Conservation (phyloP, 2,113 vertebrate species). For the Ictalurus punctatus region DNA sequence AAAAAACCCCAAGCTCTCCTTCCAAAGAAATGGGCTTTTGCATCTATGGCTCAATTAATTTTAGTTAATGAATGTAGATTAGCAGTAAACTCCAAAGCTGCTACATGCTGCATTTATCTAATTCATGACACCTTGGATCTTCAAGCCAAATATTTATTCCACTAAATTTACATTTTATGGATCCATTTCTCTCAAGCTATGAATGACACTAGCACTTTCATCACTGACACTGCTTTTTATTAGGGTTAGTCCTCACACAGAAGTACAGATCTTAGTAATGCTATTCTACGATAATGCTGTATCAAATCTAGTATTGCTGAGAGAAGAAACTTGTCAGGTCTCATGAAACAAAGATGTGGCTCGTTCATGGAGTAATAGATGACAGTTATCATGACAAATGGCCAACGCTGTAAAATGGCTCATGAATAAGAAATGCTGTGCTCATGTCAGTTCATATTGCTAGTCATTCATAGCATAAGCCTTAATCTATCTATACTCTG, state of each 20-base stretch:
- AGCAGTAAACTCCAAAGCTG: neutral
- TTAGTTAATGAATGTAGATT: slow-evolving; percentile 21
- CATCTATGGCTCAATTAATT: slow-evolving; percentile 12
- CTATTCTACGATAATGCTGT: slow-evolving; percentile 9
- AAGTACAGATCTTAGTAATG: slow-evolving; percentile 14
- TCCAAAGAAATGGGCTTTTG: neutral
- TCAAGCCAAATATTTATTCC: slow-evolving; percentile 2
- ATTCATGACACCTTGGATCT: slow-evolving; percentile 25
- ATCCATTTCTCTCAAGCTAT: slow-evolving; percentile 21
- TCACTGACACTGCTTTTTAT: slow-evolving; percentile 27
- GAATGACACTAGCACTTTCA: slow-evolving; percentile 19
- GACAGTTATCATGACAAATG: slow-evolving; percentile 53
- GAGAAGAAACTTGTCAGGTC: slow-evolving; percentile 27
- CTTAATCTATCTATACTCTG: slow-evolving; percentile 37
- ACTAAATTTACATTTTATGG: slow-evolving; percentile 25
- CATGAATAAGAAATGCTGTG: slow-evolving; percentile 51
- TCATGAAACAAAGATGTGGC: slow-evolving; percentile 22
- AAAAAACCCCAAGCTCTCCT: neutral
- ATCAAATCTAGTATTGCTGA: slow-evolving; percentile 25
- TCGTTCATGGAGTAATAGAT: slow-evolving; percentile 11
- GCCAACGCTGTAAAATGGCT: slow-evolving; percentile 30
- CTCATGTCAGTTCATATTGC: slow-evolving; percentile 36
- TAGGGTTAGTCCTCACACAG: neutral
- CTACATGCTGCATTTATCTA: slow-evolving; percentile 15
- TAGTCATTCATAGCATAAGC: slow-evolving; percentile 1